These are phyloP conservation scores for Oryzias javanicus DNA, from an alignment of 2,113 vertebrate species.

Conservation along the genomic window DNA sequence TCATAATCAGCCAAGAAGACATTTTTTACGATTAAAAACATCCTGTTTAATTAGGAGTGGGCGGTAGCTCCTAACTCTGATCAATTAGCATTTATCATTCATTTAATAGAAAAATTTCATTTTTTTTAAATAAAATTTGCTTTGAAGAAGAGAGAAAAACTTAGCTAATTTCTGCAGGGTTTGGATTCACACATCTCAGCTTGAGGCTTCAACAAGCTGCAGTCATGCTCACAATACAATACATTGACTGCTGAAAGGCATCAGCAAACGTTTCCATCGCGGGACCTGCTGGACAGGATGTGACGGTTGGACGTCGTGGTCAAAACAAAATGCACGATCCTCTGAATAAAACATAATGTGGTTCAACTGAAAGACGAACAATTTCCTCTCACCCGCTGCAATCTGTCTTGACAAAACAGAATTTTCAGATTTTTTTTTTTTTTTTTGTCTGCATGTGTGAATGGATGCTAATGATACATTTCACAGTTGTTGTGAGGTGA, in stretches of 20 bases:
- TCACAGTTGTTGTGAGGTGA: conserved; percentile 25
- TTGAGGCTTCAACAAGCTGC: conserved; percentile 10
- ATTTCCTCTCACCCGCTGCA: conserved; percentile 6
- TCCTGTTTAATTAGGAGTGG: conserved; percentile 11
- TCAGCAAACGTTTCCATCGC: conserved; percentile 18
- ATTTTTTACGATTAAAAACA: conserved; percentile 15
- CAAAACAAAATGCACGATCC: conserved; percentile 17
- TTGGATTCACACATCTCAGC: conserved; percentile 27
- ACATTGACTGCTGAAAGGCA: conserved; percentile 1
- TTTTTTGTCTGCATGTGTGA: neutral
- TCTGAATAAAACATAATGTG: conserved; percentile 43
- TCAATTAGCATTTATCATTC: neutral
- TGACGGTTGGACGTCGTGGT: conserved; percentile 34
- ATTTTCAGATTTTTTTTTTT: conserved; percentile 17
- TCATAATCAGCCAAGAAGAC: conserved; percentile 22
- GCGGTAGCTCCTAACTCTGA: conserved; percentile 11
- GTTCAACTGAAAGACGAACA: conserved; percentile 9
- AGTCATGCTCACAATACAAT: neutral
- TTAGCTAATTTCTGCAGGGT: conserved; percentile 44
- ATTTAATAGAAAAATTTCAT: neutral
- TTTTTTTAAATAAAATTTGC: neutral
- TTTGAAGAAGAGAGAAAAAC: conserved; percentile 49
- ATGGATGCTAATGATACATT: conserved; percentile 37
- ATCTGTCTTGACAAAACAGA: conserved; percentile 24
- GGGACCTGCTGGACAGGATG: conserved; percentile 17